These are phyloP conservation scores for Drosophila ananassae DNA, from an alignment of 1,140 invertebrate species.

Conservation along the genomic window DNA sequence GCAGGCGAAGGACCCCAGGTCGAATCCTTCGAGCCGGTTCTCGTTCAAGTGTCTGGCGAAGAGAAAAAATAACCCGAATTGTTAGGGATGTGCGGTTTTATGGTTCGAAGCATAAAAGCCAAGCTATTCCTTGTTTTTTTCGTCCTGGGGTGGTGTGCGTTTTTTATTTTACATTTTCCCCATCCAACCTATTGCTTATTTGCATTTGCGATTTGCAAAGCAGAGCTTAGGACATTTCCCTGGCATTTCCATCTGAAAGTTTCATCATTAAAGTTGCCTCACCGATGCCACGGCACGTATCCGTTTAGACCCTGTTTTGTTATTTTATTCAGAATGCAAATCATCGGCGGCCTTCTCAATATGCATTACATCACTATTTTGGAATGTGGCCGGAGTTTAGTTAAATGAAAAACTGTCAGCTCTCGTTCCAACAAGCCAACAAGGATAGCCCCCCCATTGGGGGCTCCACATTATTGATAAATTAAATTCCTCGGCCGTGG, in stretches of 20 bases:
- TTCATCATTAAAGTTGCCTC: conserved; percentile 69
- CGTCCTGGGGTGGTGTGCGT: conserved; percentile 1
- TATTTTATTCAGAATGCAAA: conserved; percentile 40
- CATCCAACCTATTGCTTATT: conserved; percentile 29
- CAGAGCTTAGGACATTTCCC: conserved; percentile 13
- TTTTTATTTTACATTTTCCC: neutral
- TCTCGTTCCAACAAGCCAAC: neutral
- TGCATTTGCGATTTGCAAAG: conserved; percentile 46
- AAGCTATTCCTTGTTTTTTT: conserved; percentile 13
- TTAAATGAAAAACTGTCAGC: conserved; percentile 45
- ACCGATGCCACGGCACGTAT: conserved; percentile 53
- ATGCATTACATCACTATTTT: conserved; percentile 36
- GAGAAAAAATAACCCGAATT: conserved; percentile 6
- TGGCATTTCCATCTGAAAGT: conserved; percentile 33
- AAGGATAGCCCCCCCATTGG: conserved; percentile 5
- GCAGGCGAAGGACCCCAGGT: conserved; percentile 79
- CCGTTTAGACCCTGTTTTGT: neutral
- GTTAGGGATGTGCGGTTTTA: conserved; percentile 36
- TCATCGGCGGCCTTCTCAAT: conserved; percentile 45
- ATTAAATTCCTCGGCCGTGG: conserved; percentile 65
- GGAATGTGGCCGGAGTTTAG: conserved; percentile 8
- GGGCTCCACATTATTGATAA: conserved; percentile 63
- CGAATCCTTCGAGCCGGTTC: conserved; percentile 80
- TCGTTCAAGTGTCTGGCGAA: conserved; percentile 70
- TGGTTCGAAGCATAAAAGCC: conserved; percentile 37